phyloP scores from a whole-genome alignment of 2,113 vertebrate species.

The Alethe diademata region DNA sequence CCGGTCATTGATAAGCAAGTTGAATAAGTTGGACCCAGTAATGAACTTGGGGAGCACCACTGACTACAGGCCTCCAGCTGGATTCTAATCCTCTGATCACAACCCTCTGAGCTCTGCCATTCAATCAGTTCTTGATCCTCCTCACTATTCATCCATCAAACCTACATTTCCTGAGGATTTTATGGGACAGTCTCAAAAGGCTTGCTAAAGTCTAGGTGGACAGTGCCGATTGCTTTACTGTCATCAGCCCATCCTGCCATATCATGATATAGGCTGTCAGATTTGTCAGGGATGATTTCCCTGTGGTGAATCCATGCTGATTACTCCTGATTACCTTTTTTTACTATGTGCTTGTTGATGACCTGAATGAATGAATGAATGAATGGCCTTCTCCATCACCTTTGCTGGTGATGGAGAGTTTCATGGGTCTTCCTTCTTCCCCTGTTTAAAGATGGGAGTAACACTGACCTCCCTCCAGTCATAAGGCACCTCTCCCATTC shows the following conservation, averaged over 20 bases:
- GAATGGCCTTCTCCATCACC: background rate
- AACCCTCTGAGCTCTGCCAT: background rate
- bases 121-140: background rate
- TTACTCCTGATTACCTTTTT: background rate
- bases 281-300: background rate
- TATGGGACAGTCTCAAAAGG: background rate
- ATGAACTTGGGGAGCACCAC: background rate
- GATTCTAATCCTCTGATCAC: background rate
- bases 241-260: background rate
- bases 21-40: background rate
- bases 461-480: background rate
- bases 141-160: background rate
- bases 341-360: background rate
- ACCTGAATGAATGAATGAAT: background rate
- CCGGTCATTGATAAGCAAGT: background rate
- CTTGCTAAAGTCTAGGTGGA: background rate
- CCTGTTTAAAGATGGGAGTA: background rate
- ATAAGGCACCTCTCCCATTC: background rate
- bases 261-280: background rate
- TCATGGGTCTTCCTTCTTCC: background rate
- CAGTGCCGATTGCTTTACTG: background rate
- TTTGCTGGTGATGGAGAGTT: background rate
- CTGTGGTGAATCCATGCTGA: background rate
- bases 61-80: background rate
- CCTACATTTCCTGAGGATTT: background rate